Evolutionary conservation across 2,797 vertebrate genomes (phyloP).

Genomic region (Setipinna tenuifilis): DNA sequence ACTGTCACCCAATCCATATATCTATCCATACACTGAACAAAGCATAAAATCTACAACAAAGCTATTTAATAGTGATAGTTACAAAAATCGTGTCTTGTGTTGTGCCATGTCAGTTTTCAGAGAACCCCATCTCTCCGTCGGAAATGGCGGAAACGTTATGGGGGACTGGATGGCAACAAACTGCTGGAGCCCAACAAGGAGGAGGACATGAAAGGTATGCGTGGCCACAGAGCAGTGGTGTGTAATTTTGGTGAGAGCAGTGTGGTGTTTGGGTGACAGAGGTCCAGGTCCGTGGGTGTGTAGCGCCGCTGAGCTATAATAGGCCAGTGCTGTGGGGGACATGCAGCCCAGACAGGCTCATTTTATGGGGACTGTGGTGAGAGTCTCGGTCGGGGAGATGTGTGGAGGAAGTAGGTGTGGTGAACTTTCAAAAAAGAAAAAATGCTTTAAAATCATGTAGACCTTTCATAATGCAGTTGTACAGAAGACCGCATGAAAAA

Average conservation of each 20-base stretch:
- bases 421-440: conserved; percentile 23
- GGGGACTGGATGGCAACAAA: conserved; percentile 74
- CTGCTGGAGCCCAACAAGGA: conserved; percentile 73
- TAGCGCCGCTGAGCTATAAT: conserved; percentile 34
- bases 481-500: background rate
- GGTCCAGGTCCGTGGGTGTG: conserved; percentile 29
- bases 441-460: conserved; percentile 30
- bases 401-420: conserved; percentile 46
- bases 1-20: background rate
- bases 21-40: background rate
- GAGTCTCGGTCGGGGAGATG: conserved; percentile 32
- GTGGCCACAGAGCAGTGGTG: conserved; percentile 32
- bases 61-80: conserved; percentile 8
- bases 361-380: conserved; percentile 47
- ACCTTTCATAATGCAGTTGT: background rate
- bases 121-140: conserved; percentile 72
- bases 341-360: conserved; percentile 29
- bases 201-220: conserved; percentile 65
- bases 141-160: conserved; percentile 77
- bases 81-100: background rate
- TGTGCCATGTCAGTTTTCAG: conserved; percentile 65
- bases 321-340: conserved; percentile 31
- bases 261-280: conserved; percentile 31
- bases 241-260: conserved; percentile 36
- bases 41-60: background rate